Percentiles rank a stretch among this genome's conserved stretches.
Evolutionary conservation across 2,113 vertebrate species (phyloP).

Genomic region (Chloropsis cyanopogon): DNA sequence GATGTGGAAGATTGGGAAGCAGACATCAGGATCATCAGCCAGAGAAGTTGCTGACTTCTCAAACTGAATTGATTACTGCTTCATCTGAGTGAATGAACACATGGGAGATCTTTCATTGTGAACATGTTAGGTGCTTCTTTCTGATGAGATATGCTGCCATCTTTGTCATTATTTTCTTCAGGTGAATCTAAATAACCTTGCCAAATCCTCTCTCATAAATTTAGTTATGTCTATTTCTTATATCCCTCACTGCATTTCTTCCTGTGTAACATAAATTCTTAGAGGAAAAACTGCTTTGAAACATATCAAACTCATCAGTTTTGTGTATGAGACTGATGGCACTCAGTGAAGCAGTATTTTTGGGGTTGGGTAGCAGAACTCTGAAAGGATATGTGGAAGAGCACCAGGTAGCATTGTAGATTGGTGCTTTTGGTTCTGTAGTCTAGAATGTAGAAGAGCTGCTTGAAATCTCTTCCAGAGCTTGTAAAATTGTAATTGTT

Average conservation of each 20-base stretch:
- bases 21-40: background rate
- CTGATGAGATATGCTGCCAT: background rate
- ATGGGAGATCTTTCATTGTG: background rate
- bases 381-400: background rate
- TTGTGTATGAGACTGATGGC: background rate
- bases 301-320: background rate
- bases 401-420: background rate
- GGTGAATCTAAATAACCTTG: background rate
- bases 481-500: background rate
- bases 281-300: background rate
- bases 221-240: background rate
- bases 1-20: background rate
- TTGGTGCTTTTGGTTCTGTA: background rate
- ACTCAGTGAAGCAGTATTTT: background rate
- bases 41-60: background rate
- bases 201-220: background rate
- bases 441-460: background rate
- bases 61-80: background rate
- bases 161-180: background rate
- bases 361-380: background rate
- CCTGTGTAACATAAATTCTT: background rate
- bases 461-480: background rate
- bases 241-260: background rate
- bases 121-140: background rate
- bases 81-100: background rate